These are phyloP conservation scores for Stegostoma tigrinum DNA, from an alignment of 2,113 vertebrate genomes.

Conservation along the genomic window DNA sequence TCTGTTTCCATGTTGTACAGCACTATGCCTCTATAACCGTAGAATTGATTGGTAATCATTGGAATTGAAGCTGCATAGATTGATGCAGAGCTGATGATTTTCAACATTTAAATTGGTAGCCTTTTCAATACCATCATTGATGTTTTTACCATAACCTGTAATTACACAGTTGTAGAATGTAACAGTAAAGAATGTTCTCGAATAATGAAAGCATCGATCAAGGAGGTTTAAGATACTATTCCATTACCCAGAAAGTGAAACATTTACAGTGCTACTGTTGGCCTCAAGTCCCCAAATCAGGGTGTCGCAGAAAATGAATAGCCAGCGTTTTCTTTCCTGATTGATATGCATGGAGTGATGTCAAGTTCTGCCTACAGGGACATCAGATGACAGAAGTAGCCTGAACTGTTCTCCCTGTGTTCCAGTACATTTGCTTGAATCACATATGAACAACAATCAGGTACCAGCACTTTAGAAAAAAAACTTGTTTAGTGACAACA, in stretches of 20 bases:
- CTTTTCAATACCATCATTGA: neutral
- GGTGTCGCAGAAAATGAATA: neutral
- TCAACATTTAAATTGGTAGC: neutral
- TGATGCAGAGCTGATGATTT: neutral
- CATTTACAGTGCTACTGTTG: neutral
- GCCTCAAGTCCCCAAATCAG: neutral
- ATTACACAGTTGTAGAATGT: neutral
- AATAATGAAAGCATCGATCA: neutral
- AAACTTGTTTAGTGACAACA: no score
- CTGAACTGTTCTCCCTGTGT: neutral
- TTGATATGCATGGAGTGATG: neutral
- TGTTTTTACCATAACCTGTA: neutral
- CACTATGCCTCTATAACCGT: neutral
- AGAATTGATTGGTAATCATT: neutral
- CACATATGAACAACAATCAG: neutral
- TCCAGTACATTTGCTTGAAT: neutral
- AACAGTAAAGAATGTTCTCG: neutral
- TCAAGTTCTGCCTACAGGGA: neutral
- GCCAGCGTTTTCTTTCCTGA: neutral
- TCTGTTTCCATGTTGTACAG: no score
- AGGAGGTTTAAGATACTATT: neutral
- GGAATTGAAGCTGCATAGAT: neutral
- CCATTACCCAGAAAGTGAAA: neutral
- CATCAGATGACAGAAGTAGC: neutral
- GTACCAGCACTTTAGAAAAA: neutral